phyloP scores from a whole-genome alignment of 2,113 vertebrate species.

The Furnarius figulus region DNA sequence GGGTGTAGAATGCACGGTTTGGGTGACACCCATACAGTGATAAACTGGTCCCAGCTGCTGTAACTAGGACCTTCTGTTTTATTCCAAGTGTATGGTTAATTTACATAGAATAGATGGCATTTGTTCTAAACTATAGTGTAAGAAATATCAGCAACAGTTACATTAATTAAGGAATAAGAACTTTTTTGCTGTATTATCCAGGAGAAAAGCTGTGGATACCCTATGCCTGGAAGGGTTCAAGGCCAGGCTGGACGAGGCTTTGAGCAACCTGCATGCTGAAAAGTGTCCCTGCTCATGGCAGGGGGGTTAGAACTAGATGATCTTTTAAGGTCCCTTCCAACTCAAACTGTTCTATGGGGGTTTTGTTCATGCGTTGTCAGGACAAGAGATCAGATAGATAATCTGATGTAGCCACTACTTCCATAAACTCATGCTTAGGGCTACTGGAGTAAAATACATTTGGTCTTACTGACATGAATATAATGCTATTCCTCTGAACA shows the following conservation, averaged over 20 bases:
- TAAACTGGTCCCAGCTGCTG: too few relatives aligned
- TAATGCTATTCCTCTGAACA: background rate
- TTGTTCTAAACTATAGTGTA: background rate
- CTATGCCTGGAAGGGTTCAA: background rate
- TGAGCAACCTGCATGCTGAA: background rate
- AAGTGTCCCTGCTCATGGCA: background rate
- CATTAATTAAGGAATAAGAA: background rate
- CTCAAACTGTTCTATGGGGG: background rate
- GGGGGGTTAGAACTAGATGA: background rate
- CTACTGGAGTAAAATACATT: background rate
- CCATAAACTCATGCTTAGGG: background rate
- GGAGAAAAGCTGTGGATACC: background rate
- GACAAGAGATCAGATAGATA: background rate
- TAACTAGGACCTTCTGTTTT: background rate
- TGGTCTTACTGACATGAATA: background rate
- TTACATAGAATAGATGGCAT: background rate
- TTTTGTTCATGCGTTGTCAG: background rate
- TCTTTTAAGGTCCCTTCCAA: background rate
- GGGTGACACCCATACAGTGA: too few relatives aligned
- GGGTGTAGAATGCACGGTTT: too few relatives aligned
- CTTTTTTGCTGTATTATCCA: background rate
- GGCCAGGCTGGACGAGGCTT: background rate
- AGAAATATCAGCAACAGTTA: background rate
- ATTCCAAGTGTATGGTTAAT: background rate
- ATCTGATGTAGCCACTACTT: background rate